These are phyloP conservation scores for Myotis planiceps DNA, from an alignment of 2,797 vertebrate species.

Conservation along the genomic window DNA sequence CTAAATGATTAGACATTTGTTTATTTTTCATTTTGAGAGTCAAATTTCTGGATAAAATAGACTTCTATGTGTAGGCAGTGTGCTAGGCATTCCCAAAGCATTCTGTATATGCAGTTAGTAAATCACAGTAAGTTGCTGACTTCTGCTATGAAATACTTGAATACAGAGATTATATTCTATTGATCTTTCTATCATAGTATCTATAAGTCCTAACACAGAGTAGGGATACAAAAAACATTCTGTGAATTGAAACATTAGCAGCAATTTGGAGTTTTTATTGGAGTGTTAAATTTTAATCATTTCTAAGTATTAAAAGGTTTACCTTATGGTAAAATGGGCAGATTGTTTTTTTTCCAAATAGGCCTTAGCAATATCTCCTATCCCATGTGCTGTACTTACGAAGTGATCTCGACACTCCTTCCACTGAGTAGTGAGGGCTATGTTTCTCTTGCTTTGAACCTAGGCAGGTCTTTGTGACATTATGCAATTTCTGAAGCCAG, in stretches of 20 bases:
- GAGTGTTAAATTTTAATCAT: not conserved
- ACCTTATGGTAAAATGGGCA: not conserved
- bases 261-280: not conserved
- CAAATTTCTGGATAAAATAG: conserved; percentile 23
- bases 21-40: not conserved
- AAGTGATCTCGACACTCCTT: not conserved
- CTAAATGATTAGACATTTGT: not conserved
- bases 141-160: not conserved
- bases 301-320: not conserved
- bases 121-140: not conserved
- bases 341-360: not conserved
- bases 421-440: not conserved
- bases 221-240: not conserved
- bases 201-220: not conserved
- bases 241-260: conserved; percentile 21
- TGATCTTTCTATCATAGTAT: not conserved
- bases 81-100: not conserved
- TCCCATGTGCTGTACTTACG: not conserved
- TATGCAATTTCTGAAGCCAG: not conserved
- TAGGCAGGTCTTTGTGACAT: not conserved
- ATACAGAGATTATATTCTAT: not conserved
- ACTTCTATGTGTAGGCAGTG: not conserved
- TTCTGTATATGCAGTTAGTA: not conserved
- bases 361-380: not conserved
- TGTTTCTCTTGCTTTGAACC: not conserved